phyloP scores from a whole-genome alignment of 2,888 invertebrate species.

The Cataglyphis livida region DNA sequence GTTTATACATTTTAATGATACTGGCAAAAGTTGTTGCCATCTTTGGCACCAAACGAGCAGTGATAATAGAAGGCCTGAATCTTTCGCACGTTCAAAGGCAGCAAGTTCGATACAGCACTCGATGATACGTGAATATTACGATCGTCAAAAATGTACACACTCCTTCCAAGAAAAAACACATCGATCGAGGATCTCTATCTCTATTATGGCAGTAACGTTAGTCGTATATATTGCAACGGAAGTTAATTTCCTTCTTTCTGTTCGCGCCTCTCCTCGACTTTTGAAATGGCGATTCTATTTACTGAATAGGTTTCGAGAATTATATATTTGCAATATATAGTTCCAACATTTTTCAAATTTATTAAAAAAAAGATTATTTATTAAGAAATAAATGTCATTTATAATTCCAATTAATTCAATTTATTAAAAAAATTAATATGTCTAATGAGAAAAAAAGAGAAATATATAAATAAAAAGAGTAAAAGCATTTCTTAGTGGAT shows the following conservation, averaged over 20 bases:
- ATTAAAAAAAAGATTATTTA: not conserved
- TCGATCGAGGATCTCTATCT: constrained; percentile 51
- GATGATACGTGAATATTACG: constrained; percentile 33
- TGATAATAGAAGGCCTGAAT: constrained; percentile 7
- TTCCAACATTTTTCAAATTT: not conserved
- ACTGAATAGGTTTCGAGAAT: not conserved
- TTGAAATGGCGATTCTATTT: constrained; percentile 15
- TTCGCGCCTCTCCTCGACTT: constrained; percentile 14
- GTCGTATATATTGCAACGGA: constrained; percentile 57
- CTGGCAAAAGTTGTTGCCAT: not conserved
- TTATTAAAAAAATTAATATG: not conserved
- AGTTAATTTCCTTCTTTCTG: constrained; percentile 17
- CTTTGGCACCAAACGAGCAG: not conserved
- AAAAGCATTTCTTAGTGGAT: not conserved
- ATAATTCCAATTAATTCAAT: too few species aligned
- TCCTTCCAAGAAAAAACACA: constrained; percentile 53
- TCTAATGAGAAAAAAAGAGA: not conserved
- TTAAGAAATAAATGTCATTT: too few species aligned
- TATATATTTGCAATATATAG: not conserved
- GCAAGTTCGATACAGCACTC: constrained; percentile 43
- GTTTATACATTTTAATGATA: not conserved
- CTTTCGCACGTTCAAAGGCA: constrained; percentile 39
- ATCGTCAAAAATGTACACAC: constrained; percentile 39
- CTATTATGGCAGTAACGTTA: constrained; percentile 75
- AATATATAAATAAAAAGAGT: not conserved